Percentiles rank a stretch among this genome's conserved stretches.
These are phyloP conservation scores for Nautilus pompilius DNA, from an alignment of 1,140 invertebrate genomes.

Conservation along the genomic window DNA sequence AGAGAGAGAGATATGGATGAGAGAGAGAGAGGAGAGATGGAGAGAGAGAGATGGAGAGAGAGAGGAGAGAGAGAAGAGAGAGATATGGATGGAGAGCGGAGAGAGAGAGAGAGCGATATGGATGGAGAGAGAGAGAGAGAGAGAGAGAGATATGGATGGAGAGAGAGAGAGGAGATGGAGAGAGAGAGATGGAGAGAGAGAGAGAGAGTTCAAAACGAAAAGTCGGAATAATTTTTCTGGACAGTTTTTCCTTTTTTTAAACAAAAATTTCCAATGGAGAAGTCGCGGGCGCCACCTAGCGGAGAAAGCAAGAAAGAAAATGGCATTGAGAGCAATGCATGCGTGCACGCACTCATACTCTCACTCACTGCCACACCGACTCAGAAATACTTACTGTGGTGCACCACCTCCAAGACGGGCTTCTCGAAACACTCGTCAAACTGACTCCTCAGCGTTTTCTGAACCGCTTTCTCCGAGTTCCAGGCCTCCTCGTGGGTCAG, in stretches of 20 bases:
- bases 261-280: too few relatives aligned
- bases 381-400: slow-evolving; percentile 50
- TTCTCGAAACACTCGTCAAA: slow-evolving; percentile 50
- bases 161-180: not conserved
- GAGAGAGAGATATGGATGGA: not conserved
- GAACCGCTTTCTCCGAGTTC: slow-evolving; percentile 52
- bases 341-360: too few relatives aligned
- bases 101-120: not conserved
- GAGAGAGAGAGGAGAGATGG: not conserved
- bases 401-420: slow-evolving; percentile 51
- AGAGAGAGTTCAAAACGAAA: too few relatives aligned
- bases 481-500: slow-evolving; percentile 56
- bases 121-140: not conserved
- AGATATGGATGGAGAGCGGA: not conserved
- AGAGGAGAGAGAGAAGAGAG: not conserved
- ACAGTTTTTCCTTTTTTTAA: too few relatives aligned
- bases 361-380: not conserved
- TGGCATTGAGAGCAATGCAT: too few relatives aligned
- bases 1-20: not conserved
- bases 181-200: not conserved
- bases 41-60: not conserved
- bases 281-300: too few relatives aligned
- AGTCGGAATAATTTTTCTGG: too few relatives aligned
- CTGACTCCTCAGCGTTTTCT: slow-evolving; percentile 42
- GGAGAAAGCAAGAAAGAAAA: too few relatives aligned